Conservation (phyloP, 2,888 invertebrate species). For the Nudaria mundana region DNA sequence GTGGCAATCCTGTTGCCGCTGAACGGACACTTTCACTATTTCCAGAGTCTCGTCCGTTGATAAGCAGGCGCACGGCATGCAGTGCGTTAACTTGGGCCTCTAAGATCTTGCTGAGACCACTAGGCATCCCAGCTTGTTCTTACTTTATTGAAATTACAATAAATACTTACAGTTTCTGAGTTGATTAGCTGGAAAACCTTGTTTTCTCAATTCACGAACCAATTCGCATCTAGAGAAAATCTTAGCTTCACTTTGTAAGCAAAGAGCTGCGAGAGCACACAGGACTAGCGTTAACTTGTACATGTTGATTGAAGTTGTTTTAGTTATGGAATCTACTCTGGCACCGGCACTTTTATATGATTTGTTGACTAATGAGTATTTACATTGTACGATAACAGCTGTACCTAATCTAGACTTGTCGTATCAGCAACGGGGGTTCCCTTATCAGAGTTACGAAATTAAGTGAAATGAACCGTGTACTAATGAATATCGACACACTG, state of each 20-base stretch:
- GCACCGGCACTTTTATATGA: background rate
- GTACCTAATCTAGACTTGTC: no score
- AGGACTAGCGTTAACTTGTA: conserved; percentile 1
- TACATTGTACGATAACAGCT: background rate
- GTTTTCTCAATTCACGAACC: conserved; percentile 39
- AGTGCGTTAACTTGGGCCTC: no score
- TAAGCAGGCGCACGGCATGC: no score
- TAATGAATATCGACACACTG: no score
- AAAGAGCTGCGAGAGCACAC: conserved; percentile 2
- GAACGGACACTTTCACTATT: no score
- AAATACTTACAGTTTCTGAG: conserved; percentile 49
- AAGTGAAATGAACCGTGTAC: no score
- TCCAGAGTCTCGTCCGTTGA: no score
- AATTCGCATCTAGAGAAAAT: conserved; percentile 41
- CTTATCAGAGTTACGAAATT: background rate
- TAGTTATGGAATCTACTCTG: background rate
- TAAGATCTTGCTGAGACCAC: no score
- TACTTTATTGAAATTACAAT: no score
- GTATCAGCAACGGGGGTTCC: background rate
- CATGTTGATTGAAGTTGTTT: background rate
- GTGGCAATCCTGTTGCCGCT: no score
- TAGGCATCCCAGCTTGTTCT: no score
- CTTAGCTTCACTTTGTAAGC: conserved; percentile 22
- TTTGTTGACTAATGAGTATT: background rate
- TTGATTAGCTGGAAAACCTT: conserved; percentile 45